phyloP scores from a whole-genome alignment of 2,113 vertebrate species.

The Hystrix cristata region DNA sequence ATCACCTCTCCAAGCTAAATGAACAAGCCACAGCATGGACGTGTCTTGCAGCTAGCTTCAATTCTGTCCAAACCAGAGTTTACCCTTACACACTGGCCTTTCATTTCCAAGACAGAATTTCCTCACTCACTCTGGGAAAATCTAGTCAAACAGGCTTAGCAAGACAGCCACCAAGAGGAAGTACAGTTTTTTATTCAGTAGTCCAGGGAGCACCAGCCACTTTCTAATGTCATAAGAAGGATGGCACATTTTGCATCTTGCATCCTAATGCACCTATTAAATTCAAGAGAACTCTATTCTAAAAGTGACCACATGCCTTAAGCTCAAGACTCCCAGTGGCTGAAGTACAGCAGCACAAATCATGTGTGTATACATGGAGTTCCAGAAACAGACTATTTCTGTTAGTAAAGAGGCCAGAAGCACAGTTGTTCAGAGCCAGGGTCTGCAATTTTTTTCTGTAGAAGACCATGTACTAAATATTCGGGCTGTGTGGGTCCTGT shows the following conservation, averaged over 20 bases:
- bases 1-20: neutral
- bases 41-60: neutral
- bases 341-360: neutral
- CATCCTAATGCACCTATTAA: neutral
- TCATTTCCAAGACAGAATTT: conserved; percentile 7
- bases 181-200: neutral
- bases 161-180: neutral
- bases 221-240: conserved; percentile 43
- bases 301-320: neutral
- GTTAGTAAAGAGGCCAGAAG: neutral
- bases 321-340: neutral
- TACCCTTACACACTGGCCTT: neutral
- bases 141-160: conserved; percentile 39
- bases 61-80: conserved; percentile 21
- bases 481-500: neutral
- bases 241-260: neutral
- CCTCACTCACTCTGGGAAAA: conserved; percentile 9
- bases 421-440: neutral
- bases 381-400: neutral
- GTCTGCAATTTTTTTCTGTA: neutral
- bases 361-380: neutral
- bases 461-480: neutral
- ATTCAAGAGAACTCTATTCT: neutral
- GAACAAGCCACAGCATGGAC: neutral
- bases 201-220: neutral